Evolutionary conservation across 2,888 invertebrate species (phyloP), one percentile per base, ranked within the genome.

Genomic region (Tetranychus piercei): DNA sequence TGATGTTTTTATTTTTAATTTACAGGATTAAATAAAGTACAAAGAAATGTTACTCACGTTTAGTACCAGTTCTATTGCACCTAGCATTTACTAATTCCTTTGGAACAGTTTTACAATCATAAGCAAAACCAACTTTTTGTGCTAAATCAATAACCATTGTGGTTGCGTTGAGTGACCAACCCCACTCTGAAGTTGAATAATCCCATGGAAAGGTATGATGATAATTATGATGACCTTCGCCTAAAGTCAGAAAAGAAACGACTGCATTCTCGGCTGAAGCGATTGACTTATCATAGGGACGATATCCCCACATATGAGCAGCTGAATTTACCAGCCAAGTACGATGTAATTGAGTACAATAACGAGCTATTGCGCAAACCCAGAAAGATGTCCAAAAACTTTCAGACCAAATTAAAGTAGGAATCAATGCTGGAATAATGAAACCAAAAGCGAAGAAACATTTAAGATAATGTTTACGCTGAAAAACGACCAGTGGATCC

Each of bases 261-360:
- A 79, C 76, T 6, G 79, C 75, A 78, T 83, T 83, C 78, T 83
- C 82, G 1, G 80, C 80, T 0, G 83, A 83, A 76, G 81, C 82
- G 77, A 83, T 83, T 73, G 81, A 90, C 89, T 86, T 88, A 83
- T 95, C 94, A 81, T 94, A 95, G 0, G 94, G 94, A 80, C 88
- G 88, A 79, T 88, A 88, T 18, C 94, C 94, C 87, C 89, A 93
- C 86, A 91, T 87, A 82, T 95, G 95, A 0, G 95, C 94, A 15
- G 90, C 89, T 81, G 93, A 93, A 82, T 95, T 95, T n/a, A 95
- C 94, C 80, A 90, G 88, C 86, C 90, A 96, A 1, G 95, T 95
- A 78, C 91, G 89, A 83, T 96, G 92, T 7, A 96, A 86, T 0
- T 90, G 90, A 77, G 88, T 85, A 74, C 88, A 88, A 83, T 94